Evolutionary conservation across 2,113 vertebrate species (phyloP).

Genomic region (Rhinichthys klamathensis): DNA sequence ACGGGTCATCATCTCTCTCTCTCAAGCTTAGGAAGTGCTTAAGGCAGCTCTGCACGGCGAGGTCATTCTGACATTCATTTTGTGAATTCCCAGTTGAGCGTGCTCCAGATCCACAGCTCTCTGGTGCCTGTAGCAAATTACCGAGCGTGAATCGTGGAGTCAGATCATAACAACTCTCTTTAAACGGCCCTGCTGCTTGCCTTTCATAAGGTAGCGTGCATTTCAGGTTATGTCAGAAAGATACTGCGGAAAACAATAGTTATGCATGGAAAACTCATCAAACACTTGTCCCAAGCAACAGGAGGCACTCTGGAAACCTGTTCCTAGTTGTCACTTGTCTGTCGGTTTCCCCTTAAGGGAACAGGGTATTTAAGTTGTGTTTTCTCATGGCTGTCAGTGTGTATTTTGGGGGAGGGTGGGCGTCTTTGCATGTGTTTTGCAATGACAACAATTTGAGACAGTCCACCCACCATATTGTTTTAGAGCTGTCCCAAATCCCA

Average conservation of each 20-base stretch:
- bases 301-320: constrained; percentile 65
- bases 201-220: neutral
- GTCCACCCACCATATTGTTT: neutral
- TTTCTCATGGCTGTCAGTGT: constrained; percentile 29
- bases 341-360: constrained; percentile 29
- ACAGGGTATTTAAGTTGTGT: constrained; percentile 37
- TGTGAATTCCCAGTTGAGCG: constrained; percentile 63
- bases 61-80: constrained; percentile 69
- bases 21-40: constrained; percentile 53
- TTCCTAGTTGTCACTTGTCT: constrained; percentile 60
- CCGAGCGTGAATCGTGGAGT: constrained; percentile 56
- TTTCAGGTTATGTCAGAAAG: neutral
- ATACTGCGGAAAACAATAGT: neutral
- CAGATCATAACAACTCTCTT: constrained; percentile 51
- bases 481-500: neutral
- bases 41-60: constrained; percentile 55
- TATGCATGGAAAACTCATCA: constrained; percentile 1
- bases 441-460: neutral
- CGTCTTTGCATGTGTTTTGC: constrained; percentile 14
- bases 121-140: constrained; percentile 67
- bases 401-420: constrained; percentile 33
- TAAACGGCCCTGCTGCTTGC: neutral
- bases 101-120: constrained; percentile 69
- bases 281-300: constrained; percentile 54
- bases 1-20: constrained; percentile 31